Percentiles rank a stretch among this genome's conserved stretches.
phyloP scores from a whole-genome alignment of 2,113 vertebrate genomes.

The Ia io region DNA sequence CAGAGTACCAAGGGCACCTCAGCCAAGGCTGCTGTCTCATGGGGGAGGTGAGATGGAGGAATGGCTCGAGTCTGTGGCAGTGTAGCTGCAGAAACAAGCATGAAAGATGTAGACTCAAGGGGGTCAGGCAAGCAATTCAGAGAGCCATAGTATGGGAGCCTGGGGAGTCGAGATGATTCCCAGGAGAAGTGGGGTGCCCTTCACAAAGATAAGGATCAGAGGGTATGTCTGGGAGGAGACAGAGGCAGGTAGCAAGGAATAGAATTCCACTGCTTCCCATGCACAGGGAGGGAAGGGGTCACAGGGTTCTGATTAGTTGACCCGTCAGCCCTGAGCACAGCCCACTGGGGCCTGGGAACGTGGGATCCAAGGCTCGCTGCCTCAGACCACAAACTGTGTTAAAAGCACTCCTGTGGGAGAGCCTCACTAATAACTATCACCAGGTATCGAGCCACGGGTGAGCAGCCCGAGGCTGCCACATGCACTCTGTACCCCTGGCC shows the following conservation, averaged over 20 bases:
- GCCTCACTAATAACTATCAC: background rate
- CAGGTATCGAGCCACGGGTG: fast-evolving
- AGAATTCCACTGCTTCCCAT: background rate
- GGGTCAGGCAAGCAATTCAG: background rate
- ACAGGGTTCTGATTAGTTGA: fast-evolving
- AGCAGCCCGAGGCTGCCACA: background rate
- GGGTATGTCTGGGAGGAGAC: fast-evolving
- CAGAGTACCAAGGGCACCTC: background rate
- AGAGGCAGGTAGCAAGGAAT: too few relatives aligned
- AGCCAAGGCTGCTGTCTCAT: background rate
- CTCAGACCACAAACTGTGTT: background rate
- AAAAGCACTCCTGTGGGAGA: background rate
- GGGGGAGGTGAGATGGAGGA: background rate
- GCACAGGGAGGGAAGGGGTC: background rate
- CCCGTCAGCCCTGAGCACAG: background rate
- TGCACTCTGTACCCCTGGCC: fast-evolving
- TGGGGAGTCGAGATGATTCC: fast-evolving
- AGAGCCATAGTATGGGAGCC: background rate
- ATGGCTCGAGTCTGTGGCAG: too few relatives aligned
- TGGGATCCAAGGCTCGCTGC: background rate
- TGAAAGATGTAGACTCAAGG: background rate
- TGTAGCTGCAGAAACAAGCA: background rate
- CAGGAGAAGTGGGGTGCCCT: background rate
- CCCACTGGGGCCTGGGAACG: fast-evolving
- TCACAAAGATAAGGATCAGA: background rate